These are phyloP conservation scores for Pachypsylla venusta DNA, from an alignment of 1,140 invertebrate species.

Conservation along the genomic window DNA sequence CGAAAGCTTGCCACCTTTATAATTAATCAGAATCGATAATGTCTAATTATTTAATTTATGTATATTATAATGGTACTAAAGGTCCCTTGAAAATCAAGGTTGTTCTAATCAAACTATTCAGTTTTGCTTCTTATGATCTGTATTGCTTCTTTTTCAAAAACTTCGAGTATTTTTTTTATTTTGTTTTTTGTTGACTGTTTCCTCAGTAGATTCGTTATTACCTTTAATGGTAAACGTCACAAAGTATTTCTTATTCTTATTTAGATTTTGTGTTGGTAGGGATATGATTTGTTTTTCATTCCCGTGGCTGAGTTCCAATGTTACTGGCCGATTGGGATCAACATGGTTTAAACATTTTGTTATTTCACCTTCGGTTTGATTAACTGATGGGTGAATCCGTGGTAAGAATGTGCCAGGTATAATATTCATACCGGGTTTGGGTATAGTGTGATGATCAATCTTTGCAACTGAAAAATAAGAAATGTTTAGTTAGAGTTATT, in stretches of 20 bases:
- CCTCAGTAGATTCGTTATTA: constrained; percentile 5
- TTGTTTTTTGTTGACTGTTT: not conserved
- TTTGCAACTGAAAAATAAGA: constrained; percentile 42
- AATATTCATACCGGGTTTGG: constrained; percentile 36
- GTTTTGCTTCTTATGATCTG: too few species aligned
- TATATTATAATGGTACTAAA: too few species aligned
- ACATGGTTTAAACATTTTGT: constrained; percentile 26
- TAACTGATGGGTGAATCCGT: constrained; percentile 38
- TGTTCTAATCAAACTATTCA: too few species aligned
- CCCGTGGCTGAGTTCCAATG: constrained; percentile 60
- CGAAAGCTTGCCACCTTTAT: too few species aligned
- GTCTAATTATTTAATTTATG: too few species aligned
- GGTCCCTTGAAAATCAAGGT: too few species aligned
- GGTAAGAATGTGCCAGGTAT: constrained; percentile 34
- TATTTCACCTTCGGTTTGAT: constrained; percentile 16
- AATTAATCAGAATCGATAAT: too few species aligned
- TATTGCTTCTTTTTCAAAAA: too few species aligned
- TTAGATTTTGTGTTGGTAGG: constrained; percentile 63
- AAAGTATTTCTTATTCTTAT: constrained; percentile 75
- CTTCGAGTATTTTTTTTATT: constrained; percentile 2
- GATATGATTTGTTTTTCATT: constrained; percentile 67
- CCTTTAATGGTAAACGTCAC: constrained; percentile 78
- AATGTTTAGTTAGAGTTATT: too few species aligned
- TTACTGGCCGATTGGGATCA: constrained; percentile 34
- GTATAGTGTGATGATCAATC: constrained; percentile 57